phyloP scores from a whole-genome alignment of 2,888 invertebrate species.

The Prosopocoilus inquinatus region DNA sequence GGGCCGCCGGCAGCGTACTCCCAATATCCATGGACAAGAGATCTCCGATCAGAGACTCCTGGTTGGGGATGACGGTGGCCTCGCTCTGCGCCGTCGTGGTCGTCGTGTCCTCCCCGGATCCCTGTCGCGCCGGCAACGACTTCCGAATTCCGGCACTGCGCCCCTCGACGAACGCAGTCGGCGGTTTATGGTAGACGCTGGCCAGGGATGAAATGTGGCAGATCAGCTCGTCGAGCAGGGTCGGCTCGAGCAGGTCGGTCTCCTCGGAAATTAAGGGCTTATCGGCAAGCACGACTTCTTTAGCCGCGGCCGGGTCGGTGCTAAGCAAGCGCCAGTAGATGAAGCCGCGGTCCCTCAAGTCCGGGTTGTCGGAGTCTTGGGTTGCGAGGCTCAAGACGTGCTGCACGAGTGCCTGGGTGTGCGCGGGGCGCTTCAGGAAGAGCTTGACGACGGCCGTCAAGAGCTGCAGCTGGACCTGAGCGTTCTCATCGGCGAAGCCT shows the following conservation, averaged over 20 bases:
- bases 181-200: slow-evolving; percentile 97
- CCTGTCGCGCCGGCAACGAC: slow-evolving; percentile 68
- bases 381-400: slow-evolving; percentile 88
- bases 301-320: slow-evolving; percentile 98
- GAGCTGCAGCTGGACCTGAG: slow-evolving; percentile 77
- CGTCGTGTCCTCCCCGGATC: slow-evolving; percentile 46
- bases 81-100: slow-evolving; percentile 36
- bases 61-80: slow-evolving; percentile 69
- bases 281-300: slow-evolving; percentile 97
- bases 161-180: slow-evolving; percentile 97
- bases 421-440: slow-evolving; percentile 96
- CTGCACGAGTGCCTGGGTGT: slow-evolving; percentile 97
- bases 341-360: slow-evolving; percentile 95
- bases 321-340: slow-evolving; percentile 99
- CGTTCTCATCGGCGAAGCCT: slow-evolving; percentile 47
- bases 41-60: slow-evolving; percentile 96
- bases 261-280: slow-evolving; percentile 99
- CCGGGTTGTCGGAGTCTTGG: slow-evolving; percentile 97
- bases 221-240: slow-evolving; percentile 94
- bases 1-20: slow-evolving; percentile 55
- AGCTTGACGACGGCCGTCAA: slow-evolving; percentile 98
- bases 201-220: slow-evolving; percentile 98
- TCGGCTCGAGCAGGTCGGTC: slow-evolving; percentile 96
- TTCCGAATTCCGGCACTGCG: slow-evolving; percentile 66
- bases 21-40: slow-evolving; percentile 95